These are phyloP conservation scores for Mythimna vitellina DNA, from an alignment of 2,888 invertebrate species.

Conservation along the genomic window DNA sequence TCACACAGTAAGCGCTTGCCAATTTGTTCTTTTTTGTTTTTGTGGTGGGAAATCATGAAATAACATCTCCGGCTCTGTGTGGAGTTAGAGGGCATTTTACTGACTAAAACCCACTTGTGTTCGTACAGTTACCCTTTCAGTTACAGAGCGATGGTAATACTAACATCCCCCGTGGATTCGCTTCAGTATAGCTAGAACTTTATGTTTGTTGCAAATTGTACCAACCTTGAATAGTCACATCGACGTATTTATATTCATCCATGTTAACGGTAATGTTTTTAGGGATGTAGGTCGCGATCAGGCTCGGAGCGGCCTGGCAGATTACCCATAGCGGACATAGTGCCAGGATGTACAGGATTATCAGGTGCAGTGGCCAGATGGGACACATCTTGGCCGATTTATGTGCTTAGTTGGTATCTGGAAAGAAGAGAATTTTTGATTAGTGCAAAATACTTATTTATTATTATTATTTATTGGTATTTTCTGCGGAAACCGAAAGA, in stretches of 20 bases:
- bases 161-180: too few relatives aligned
- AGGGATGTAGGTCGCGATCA: slow-evolving; percentile 81
- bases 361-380: slow-evolving; percentile 91
- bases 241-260: slow-evolving; percentile 81
- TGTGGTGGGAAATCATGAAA: too few relatives aligned
- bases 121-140: too few relatives aligned
- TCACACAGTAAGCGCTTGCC: too few relatives aligned
- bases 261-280: slow-evolving; percentile 82
- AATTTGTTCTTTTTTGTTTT: too few relatives aligned
- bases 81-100: too few relatives aligned
- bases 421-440: slow-evolving; percentile 27
- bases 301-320: slow-evolving; percentile 83
- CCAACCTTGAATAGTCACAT: slow-evolving; percentile 80
- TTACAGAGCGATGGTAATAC: too few relatives aligned
- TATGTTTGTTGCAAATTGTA: not conserved
- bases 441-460: not conserved
- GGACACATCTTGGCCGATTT: slow-evolving; percentile 89
- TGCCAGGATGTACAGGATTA: slow-evolving; percentile 89
- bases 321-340: slow-evolving; percentile 89
- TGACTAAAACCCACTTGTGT: too few relatives aligned
- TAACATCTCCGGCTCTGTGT: too few relatives aligned
- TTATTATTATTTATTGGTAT: too few relatives aligned
- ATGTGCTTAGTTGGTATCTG: slow-evolving; percentile 52
- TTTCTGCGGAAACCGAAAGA: too few relatives aligned
- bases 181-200: too few relatives aligned